phyloP scores from a whole-genome alignment of 2,888 invertebrate genomes.

The Limnephilus rhombicus region DNA sequence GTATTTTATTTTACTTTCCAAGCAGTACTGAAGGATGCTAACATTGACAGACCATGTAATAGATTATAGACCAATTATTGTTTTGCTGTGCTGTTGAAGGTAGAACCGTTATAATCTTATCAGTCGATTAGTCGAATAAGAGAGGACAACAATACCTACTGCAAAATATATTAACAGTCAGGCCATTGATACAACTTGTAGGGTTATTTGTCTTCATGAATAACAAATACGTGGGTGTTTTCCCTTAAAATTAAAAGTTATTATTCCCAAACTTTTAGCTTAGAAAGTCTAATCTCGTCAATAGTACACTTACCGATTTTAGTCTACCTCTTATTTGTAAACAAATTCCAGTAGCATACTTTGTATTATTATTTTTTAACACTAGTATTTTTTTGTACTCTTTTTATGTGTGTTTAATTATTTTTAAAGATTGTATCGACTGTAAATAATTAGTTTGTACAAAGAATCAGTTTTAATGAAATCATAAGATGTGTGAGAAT shows the following conservation, averaged over 20 bases:
- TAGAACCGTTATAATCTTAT: neutral
- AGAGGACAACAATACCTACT: neutral
- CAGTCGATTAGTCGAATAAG: neutral
- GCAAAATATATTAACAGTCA: neutral
- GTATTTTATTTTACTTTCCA: neutral
- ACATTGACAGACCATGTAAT: neutral
- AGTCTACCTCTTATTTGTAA: constrained; percentile 1
- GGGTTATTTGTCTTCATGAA: neutral
- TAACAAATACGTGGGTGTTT: neutral
- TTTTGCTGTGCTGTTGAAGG: neutral
- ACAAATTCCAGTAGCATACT: neutral
- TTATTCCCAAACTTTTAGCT: neutral
- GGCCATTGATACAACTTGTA: neutral
- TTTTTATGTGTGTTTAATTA: neutral
- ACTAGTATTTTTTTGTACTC: neutral
- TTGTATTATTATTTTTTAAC: neutral
- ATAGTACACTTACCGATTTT: neutral
- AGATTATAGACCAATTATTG: neutral
- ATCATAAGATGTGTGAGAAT: neutral
- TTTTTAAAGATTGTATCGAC: neutral
- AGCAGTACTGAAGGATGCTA: constrained; percentile 2
- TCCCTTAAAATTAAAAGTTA: neutral
- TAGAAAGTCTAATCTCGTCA: neutral
- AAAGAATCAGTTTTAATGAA: neutral
- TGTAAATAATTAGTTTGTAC: neutral